These are phyloP conservation scores for Pipistrellus kuhlii DNA, from an alignment of 2,797 vertebrate species.

Conservation along the genomic window DNA sequence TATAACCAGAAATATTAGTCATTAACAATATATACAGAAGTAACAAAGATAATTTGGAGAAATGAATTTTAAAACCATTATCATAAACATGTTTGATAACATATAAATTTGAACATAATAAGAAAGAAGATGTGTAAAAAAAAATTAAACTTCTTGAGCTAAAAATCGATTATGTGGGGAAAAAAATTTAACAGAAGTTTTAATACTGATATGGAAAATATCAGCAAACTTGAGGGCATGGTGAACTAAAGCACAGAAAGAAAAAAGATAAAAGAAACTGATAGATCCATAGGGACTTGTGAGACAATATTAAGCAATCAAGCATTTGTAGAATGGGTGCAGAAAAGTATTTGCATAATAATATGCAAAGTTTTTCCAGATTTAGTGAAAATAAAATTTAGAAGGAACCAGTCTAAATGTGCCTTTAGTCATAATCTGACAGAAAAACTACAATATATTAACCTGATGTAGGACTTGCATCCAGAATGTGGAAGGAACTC, in stretches of 20 bases:
- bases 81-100: not conserved
- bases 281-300: not conserved
- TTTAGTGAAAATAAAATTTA: not conserved
- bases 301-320: not conserved
- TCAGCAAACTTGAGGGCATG: not conserved
- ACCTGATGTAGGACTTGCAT: not conserved
- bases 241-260: not conserved
- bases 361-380: not conserved
- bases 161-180: not conserved
- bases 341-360: not conserved
- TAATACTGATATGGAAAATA: not conserved
- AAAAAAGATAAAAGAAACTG: not conserved
- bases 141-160: not conserved
- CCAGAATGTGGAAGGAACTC: not conserved
- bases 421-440: not conserved
- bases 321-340: not conserved
- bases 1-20: constrained; percentile 19
- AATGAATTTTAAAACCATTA: constrained; percentile 17
- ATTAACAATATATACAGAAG: constrained; percentile 8
- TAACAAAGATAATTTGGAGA: not conserved
- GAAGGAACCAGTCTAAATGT: not conserved
- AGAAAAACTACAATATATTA: not conserved
- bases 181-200: not conserved
- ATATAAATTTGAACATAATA: not conserved
- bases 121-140: not conserved